phyloP scores from a whole-genome alignment of 1,140 invertebrate species.

The Diplogasteroides magnus region DNA sequence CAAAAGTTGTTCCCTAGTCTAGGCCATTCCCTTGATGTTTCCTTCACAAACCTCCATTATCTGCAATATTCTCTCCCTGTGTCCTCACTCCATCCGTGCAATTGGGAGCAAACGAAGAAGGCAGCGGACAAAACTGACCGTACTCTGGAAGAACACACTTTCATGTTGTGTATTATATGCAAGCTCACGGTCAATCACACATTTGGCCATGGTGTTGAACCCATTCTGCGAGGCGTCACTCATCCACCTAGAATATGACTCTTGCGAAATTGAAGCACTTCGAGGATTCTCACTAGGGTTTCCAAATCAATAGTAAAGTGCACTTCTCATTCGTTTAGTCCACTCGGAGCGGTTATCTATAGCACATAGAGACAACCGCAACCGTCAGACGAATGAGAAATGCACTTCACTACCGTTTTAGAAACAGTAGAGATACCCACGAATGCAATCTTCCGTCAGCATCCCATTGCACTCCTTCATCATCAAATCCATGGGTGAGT shows the following conservation, averaged over 20 bases:
- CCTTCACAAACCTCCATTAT: conserved; percentile 76
- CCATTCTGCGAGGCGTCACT: conserved; percentile 18
- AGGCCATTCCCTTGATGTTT: too few relatives aligned
- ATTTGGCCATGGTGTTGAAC: conserved; percentile 40
- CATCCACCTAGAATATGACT: conserved; percentile 37
- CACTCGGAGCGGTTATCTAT: too few relatives aligned
- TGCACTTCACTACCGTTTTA: too few relatives aligned
- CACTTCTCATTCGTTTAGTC: too few relatives aligned
- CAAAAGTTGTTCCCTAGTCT: too few relatives aligned
- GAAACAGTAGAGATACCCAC: not conserved
- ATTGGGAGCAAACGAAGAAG: conserved; percentile 13
- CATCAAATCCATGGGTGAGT: conserved; percentile 88
- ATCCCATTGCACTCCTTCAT: conserved; percentile 55
- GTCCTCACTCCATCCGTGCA: conserved; percentile 27
- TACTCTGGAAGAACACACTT: conserved; percentile 26
- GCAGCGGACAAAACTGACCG: conserved; percentile 39
- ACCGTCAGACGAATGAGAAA: too few relatives aligned
- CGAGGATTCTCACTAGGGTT: too few relatives aligned
- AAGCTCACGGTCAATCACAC: conserved; percentile 34
- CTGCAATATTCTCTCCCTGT: conserved; percentile 30
- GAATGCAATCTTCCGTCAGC: conserved; percentile 1
- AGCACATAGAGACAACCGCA: too few relatives aligned
- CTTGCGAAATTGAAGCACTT: too few relatives aligned
- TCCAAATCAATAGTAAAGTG: too few relatives aligned
- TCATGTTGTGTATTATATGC: conserved; percentile 1